These are phyloP conservation scores for Protobothrops flavoviridis DNA, from an alignment of 2,113 vertebrate species.

Conservation along the genomic window DNA sequence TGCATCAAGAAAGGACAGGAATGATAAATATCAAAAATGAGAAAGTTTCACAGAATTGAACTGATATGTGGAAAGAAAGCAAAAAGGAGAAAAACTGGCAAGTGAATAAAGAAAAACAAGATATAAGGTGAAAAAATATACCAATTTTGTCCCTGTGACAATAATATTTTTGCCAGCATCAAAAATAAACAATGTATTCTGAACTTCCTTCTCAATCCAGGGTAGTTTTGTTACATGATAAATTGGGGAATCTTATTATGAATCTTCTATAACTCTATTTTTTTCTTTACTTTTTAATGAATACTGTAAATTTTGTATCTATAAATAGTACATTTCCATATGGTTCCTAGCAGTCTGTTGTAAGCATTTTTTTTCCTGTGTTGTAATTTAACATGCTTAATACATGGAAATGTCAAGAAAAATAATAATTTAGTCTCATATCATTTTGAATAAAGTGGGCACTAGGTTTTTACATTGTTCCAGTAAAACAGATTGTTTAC, in stretches of 20 bases:
- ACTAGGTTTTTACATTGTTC: background rate
- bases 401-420: background rate
- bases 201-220: background rate
- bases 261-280: background rate
- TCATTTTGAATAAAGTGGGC: background rate
- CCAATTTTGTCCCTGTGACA: background rate
- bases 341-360: background rate
- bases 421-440: background rate
- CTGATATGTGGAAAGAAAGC: background rate
- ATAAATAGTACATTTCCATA: background rate
- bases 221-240: background rate
- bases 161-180: background rate
- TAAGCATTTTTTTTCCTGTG: background rate
- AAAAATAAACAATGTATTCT: background rate
- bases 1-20: constrained; percentile 9
- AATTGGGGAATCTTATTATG: background rate
- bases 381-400: background rate
- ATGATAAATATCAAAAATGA: constrained; percentile 25
- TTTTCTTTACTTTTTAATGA: background rate
- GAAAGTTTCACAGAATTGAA: constrained; percentile 9
- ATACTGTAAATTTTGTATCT: background rate
- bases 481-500: background rate
- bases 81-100: background rate
- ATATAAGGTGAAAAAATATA: background rate
- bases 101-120: background rate